A percentile compares a stretch with the other conserved stretches of the same genome.
Conservation (phyloP, 2,888 invertebrate genomes). For the Pyralis farinalis region DNA sequence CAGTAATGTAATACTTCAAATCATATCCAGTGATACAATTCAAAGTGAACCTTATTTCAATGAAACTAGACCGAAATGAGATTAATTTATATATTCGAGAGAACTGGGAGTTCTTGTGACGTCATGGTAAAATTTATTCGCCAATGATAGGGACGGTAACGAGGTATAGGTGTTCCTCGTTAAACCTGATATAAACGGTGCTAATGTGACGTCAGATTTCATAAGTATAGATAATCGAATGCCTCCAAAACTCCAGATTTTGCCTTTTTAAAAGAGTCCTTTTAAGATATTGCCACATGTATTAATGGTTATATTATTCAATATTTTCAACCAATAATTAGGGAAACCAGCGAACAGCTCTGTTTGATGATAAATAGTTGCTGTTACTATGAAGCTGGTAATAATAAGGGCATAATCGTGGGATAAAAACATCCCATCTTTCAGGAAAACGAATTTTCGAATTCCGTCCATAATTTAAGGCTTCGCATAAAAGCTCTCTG, state of each 20-base stretch:
- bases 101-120: constrained; percentile 36
- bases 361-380: too few species aligned
- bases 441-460: too few species aligned
- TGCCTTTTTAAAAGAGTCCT: constrained; percentile 18
- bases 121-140: constrained; percentile 49
- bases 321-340: too few species aligned
- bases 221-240: constrained; percentile 31
- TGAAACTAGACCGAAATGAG: constrained; percentile 30
- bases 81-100: constrained; percentile 34
- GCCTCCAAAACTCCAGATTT: constrained; percentile 20
- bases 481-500: too few species aligned
- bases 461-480: too few species aligned
- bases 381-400: too few species aligned
- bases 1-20: constrained; percentile 45
- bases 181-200: constrained; percentile 54
- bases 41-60: constrained; percentile 32
- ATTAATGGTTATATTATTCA: too few species aligned
- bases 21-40: constrained; percentile 19
- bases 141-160: constrained; percentile 59
- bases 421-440: too few species aligned
- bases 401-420: too few species aligned
- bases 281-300: background rate
- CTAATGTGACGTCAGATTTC: constrained; percentile 55
- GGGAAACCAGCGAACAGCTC: too few species aligned
- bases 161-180: constrained; percentile 57